Conservation (phyloP, 1,140 invertebrate genomes). For the Marisa cornuarietis region DNA sequence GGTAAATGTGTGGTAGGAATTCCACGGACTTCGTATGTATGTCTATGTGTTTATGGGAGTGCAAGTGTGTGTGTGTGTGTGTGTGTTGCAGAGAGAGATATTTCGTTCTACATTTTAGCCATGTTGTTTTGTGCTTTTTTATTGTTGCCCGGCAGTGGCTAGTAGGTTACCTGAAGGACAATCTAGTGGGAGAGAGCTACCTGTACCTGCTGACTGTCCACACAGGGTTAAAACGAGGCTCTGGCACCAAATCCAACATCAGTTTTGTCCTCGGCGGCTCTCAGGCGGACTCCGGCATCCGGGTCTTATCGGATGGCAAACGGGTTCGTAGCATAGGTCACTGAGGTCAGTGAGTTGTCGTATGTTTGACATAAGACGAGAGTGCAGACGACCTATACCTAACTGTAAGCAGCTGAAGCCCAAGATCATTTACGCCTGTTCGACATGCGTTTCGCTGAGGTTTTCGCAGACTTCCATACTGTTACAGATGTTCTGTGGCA, state of each 20-base stretch:
- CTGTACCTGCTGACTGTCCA: constrained; percentile 62
- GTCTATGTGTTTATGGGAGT: no score
- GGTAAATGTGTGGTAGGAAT: neutral
- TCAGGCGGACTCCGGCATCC: constrained; percentile 53
- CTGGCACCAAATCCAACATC: constrained; percentile 58
- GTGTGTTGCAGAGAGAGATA: no score
- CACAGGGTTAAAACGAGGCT: constrained; percentile 56
- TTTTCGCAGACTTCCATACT: neutral
- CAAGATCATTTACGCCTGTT: neutral
- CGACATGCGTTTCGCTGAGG: neutral
- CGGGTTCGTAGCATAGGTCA: neutral
- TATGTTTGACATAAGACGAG: no score
- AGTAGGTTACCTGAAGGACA: constrained; percentile 60
- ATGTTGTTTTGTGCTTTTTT: constrained; percentile 11
- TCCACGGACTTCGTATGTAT: neutral
- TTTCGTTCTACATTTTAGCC: neutral
- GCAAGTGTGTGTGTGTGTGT: no score
- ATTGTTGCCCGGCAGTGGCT: constrained; percentile 53
- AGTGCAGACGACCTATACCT: constrained; percentile 24
- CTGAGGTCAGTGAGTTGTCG: no score
- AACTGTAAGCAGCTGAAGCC: constrained; percentile 35
- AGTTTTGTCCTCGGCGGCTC: constrained; percentile 59
- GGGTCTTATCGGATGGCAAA: constrained; percentile 56
- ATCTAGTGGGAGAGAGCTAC: constrained; percentile 56
- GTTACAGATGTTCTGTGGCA: no score